phyloP scores from a whole-genome alignment of 2,113 vertebrate species.

The Cariama cristata region DNA sequence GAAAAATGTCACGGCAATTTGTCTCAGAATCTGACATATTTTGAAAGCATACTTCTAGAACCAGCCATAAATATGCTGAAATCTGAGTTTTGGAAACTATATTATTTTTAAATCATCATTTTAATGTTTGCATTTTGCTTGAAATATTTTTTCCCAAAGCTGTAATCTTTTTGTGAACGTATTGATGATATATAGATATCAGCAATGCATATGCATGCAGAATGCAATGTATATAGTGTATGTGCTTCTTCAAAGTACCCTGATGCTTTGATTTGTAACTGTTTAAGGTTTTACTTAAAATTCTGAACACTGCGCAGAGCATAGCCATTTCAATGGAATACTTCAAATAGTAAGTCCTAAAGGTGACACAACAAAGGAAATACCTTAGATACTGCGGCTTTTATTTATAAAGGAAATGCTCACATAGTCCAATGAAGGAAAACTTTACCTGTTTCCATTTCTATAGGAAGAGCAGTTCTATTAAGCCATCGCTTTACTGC shows the following conservation, averaged over 20 bases:
- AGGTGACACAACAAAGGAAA: constrained; percentile 71
- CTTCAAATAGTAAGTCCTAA: constrained; percentile 74
- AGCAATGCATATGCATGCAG: constrained; percentile 42
- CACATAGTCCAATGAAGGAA: constrained; percentile 22
- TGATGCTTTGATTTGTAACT: constrained; percentile 67
- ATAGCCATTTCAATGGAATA: constrained; percentile 67
- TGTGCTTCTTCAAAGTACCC: constrained; percentile 59
- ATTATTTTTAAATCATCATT: not conserved
- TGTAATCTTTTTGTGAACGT: not conserved
- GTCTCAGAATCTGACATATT: not conserved
- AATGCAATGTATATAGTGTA: constrained; percentile 3
- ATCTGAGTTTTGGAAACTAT: not conserved
- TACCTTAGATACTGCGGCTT: constrained; percentile 52
- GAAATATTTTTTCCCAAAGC: constrained; percentile 32
- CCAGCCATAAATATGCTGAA: not conserved
- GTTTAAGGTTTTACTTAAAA: constrained; percentile 75
- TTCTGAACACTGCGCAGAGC: constrained; percentile 56
- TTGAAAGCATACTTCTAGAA: not conserved
- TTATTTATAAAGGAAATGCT: constrained; percentile 68
- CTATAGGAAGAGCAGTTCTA: constrained; percentile 50
- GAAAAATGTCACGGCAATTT: not conserved
- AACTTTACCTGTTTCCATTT: constrained; percentile 52
- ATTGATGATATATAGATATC: constrained; percentile 11
- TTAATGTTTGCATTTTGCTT: not conserved
- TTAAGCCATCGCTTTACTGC: constrained; percentile 27